These are phyloP conservation scores for Lycocorax pyrrhopterus DNA, from an alignment of 2,113 vertebrate genomes.

Conservation along the genomic window DNA sequence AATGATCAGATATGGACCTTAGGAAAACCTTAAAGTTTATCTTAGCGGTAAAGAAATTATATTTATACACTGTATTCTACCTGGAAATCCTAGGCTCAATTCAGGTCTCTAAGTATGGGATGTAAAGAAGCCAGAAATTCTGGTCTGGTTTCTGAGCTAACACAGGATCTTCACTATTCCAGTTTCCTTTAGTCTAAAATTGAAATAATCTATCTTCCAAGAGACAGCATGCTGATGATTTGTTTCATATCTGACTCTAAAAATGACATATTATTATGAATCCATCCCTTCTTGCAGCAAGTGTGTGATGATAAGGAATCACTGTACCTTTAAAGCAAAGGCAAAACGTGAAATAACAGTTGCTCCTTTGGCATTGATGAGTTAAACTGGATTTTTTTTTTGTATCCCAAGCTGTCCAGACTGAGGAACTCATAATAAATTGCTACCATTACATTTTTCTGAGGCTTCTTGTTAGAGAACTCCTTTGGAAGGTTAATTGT, in stretches of 20 bases:
- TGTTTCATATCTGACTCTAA: background rate
- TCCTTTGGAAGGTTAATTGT: conserved; percentile 44
- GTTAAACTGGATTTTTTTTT: background rate
- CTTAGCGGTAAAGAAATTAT: background rate
- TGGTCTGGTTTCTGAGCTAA: background rate
- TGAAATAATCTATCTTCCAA: background rate
- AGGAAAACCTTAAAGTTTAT: background rate
- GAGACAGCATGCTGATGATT: background rate
- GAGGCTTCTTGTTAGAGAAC: background rate
- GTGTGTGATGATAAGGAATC: background rate
- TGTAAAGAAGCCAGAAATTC: background rate
- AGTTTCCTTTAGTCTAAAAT: background rate
- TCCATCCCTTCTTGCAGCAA: background rate
- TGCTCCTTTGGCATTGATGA: background rate
- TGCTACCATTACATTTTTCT: background rate
- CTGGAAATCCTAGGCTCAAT: background rate
- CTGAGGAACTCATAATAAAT: background rate
- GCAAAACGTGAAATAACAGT: background rate
- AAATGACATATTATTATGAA: background rate
- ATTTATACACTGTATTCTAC: background rate
- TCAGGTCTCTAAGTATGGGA: background rate
- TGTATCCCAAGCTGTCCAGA: background rate
- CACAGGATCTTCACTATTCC: background rate
- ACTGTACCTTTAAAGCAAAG: background rate
- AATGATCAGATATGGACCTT: background rate